Base-by-base conservation (phyloP, 2,888 invertebrate species). In the Brachynemurus nebulosus region DNA sequence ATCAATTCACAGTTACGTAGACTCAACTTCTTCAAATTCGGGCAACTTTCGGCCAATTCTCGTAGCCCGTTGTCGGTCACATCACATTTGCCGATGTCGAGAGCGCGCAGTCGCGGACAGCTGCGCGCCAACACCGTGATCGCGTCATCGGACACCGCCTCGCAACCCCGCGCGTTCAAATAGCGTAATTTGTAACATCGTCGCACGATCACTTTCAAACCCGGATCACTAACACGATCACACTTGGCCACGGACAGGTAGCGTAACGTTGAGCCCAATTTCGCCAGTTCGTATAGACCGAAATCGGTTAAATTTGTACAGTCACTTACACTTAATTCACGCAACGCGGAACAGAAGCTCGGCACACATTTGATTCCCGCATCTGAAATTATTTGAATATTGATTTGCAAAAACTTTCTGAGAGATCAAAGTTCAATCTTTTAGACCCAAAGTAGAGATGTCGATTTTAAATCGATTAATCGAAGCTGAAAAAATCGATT, bases 211-310 rank as follows among this genome's bases (percentile, higher is more conserved):
- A 89, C 86, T 52, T 86, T 78, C 2, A 93, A 70, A 0, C 92
- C 92, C 1, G 89, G 88, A 59, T 93, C 93, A 27, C 85, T 88
- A 2, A 93, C 85, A 61, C 85, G 82, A 52, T 89, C 89, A 66
- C 93, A 93, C 64, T 93, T 93, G 16, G 92, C 92, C 19, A 92
- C 89, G 19, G 91, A 92, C 11, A 93, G 74, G 64, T 93, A 93
- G 14, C 92, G 76, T 50, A 93, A 65, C n/a, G 86, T 86, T 0
- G 86, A 83, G 2, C 90, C 90, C 18, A 93, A 66, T 57, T 89
- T 84, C 8, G 91, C 89, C 47, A 93, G 64, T 64, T 92, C 91
- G 59, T 90, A 86, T 23, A 92, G 70, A 0, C 91, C 91, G 57
- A 89, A 90, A 63, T 93, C 92, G 0, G 92, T 89, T 47, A 92